phyloP scores from a whole-genome alignment of 2,113 vertebrate species.

The Carollia perspicillata region DNA sequence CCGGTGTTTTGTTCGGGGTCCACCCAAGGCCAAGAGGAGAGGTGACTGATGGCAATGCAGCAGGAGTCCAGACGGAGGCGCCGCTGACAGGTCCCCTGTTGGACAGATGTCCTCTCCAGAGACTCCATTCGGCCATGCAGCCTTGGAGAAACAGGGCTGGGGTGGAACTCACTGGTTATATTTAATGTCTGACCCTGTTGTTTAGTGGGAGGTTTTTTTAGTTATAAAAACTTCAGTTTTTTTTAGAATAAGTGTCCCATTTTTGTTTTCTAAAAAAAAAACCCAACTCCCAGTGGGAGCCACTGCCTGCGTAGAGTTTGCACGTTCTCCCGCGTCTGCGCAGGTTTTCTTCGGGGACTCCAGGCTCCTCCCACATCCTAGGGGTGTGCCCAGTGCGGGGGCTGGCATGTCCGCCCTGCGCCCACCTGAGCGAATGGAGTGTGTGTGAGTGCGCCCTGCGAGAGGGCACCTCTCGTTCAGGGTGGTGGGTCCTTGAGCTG shows the following conservation, averaged over 20 bases:
- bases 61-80: conserved; percentile 91
- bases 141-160: not conserved
- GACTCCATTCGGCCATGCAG: not conserved
- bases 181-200: conserved; percentile 37
- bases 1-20: conserved; percentile 95
- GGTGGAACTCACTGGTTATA: conserved; percentile 9
- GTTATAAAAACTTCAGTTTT: not conserved
- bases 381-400: not conserved
- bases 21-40: conserved; percentile 93
- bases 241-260: conserved; percentile 57
- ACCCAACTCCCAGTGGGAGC: not conserved
- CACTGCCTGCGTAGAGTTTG: not conserved
- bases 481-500: not conserved
- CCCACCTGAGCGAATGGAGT: not conserved
- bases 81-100: conserved; percentile 78
- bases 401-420: not conserved
- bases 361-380: not conserved
- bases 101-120: not conserved
- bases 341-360: not conserved
- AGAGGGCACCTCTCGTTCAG: not conserved
- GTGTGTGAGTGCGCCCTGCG: not conserved
- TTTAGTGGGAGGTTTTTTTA: not conserved
- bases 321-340: not conserved
- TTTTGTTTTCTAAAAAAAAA: conserved; percentile 54
- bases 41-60: conserved; percentile 91